Evolutionary conservation across 2,888 invertebrate species (phyloP).

Genomic region (Erynnis tages): DNA sequence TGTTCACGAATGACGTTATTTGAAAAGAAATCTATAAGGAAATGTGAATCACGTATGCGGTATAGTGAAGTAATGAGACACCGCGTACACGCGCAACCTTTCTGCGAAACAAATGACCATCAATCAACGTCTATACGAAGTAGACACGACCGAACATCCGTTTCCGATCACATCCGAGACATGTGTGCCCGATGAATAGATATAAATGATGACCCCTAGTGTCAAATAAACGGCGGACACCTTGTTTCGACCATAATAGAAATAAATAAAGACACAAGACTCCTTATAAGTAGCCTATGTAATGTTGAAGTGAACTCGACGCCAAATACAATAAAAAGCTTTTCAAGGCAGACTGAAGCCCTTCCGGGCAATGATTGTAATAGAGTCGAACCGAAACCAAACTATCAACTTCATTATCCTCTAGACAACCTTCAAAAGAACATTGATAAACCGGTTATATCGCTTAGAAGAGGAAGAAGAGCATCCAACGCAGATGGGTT

Average conservation of each 20-base stretch:
- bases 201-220: constrained; percentile 9
- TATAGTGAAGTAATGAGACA: constrained; percentile 7
- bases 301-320: neutral
- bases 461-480: neutral
- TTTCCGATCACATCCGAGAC: constrained; percentile 46
- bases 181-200: constrained; percentile 25
- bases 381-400: neutral
- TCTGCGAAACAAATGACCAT: constrained; percentile 24
- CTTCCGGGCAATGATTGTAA: neutral
- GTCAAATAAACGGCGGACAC: neutral
- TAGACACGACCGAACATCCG: constrained; percentile 41
- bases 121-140: constrained; percentile 24
- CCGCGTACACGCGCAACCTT: constrained; percentile 12
- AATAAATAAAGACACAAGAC: neutral
- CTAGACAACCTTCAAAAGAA: neutral
- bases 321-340: neutral
- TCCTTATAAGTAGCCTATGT: neutral
- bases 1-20: neutral
- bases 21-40: constrained; percentile 1
- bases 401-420: neutral
- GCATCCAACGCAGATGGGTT: constrained; percentile 4
- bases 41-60: neutral
- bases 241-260: neutral
- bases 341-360: neutral
- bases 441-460: neutral